Evolutionary conservation across 2,888 invertebrate species (phyloP), one percentile per base, ranked within the genome.

Genomic region (Amphipoea oculea): DNA sequence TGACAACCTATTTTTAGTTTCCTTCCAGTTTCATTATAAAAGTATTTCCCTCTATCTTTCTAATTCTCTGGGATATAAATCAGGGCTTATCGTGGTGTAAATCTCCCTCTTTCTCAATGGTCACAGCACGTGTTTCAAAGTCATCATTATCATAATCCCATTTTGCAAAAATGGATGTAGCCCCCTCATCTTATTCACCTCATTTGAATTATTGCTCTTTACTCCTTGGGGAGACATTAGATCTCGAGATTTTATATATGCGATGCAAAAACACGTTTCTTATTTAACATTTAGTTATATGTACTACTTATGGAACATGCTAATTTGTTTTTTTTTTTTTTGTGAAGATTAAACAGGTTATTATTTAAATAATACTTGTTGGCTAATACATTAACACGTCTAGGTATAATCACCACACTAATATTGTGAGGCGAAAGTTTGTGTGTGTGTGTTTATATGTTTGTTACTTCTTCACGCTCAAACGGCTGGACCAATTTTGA

Each of bases 71-170:
- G 69, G 72, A 81, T 76, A 90, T 91, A 92, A 92, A 92, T 92
- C 91, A 89, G 75, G 78, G 70, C 85, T 87, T 86, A 89, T 89
- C 85, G 78, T 71, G 86, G 77, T 88, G 84, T 87, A 83, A 84
- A 90, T 83, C 90, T 79, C 89, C 82, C 84, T 86, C 79, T 79
- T 80, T 86, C 87, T 85, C 77, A 82, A 84, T 85, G 86, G 83
- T 89, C 84, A 81, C 83, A 85, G 90, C 92, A 91, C 92, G 92
- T 90, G 92, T 91, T 90, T 88, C 89, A 88, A 89, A 91, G 88
- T 90, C 91, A 81, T 89, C 90, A 94, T 94, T 94, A 93, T 82
- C 92, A 94, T 94, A 94, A 94, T 93, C 93, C 91, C 88, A 88
- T 93, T 92, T 90, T 88, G 91, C 89, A 91, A 92, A 93, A 94